Base-by-base conservation (phyloP, 2,113 vertebrate genomes). In the Sapajus apella region DNA sequence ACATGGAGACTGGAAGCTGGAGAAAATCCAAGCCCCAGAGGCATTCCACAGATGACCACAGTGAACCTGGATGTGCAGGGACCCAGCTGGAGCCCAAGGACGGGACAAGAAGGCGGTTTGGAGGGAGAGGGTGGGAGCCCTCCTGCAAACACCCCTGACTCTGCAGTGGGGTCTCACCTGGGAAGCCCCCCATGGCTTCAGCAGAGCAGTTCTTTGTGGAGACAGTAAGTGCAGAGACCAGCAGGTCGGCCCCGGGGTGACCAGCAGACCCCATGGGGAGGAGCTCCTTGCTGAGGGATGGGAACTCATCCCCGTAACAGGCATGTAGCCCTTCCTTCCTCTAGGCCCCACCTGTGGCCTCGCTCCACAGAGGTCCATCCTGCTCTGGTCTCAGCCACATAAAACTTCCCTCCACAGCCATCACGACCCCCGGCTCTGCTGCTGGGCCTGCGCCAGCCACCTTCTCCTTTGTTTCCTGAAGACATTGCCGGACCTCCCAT, bases 41-140 rank as follows among this genome's bases (percentile, higher is more conserved):
- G 6, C 5, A 45, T 2, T 35, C 3, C 14, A 13, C 73, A 85
- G 73, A 88, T 0, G 11, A 2, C 0, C 0, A 0, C 27, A 30
- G 66, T 76, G 64, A 61, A 16, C 70, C 35, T 16, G 52, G 37
- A 7, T 0, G 0, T 21, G 10, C 0, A 0, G 18, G 45, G 35
- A 6, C 10, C 50, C 70, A 8, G 43, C 9, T 52, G 50, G 52
- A 12, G 5, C 8, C 50, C 40, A 35, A 21, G n/a, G 27, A 4
- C 35, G 40, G 43, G 58, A 23, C 23, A 3, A 17, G 32, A 35
- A 45, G 30, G 4, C 1, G 7, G 23, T 7, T 2, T 4, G 1
- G 25, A 17, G 37, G n/a, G 52, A 4, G 8, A 4, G 9, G 47
- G 2, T 21, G 11, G 20, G 21, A 40, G 8, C 43, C 30, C 30